phyloP scores from a whole-genome alignment of 1,140 invertebrate species.

The Nephila pilipes region DNA sequence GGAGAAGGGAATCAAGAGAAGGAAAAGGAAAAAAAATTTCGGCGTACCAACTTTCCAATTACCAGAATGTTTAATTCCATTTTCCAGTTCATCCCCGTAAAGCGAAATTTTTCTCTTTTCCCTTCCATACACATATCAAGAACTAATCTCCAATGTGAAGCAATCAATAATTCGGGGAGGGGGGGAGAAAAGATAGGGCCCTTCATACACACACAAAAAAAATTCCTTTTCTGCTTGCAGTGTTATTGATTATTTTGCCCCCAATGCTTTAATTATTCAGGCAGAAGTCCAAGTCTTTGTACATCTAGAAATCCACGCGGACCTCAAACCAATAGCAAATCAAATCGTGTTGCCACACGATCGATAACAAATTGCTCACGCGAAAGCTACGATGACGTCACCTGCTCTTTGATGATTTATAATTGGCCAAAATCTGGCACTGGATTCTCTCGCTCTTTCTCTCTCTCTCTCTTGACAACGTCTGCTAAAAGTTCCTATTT shows the following conservation, averaged over 20 bases:
- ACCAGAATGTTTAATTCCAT: constrained; percentile 77
- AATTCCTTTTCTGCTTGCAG: constrained; percentile 67
- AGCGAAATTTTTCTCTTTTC: constrained; percentile 65
- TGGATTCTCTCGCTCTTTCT: constrained; percentile 62
- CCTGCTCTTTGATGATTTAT: constrained; percentile 77
- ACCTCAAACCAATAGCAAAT: constrained; percentile 77
- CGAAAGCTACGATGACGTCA: constrained; percentile 77
- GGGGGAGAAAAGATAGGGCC: neutral
- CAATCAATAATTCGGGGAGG: constrained; percentile 67
- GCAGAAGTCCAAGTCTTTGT: constrained; percentile 76
- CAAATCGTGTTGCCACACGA: constrained; percentile 75
- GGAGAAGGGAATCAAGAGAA: neutral
- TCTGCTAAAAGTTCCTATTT: constrained; percentile 70
- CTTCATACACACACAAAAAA: constrained; percentile 36
- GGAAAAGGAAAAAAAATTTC: constrained; percentile 1
- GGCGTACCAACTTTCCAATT: constrained; percentile 74
- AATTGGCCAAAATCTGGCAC: constrained; percentile 77
- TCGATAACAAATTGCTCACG: constrained; percentile 77
- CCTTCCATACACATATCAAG: constrained; percentile 63
- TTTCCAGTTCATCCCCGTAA: constrained; percentile 76
- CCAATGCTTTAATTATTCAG: constrained; percentile 77
- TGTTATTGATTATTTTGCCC: constrained; percentile 77
- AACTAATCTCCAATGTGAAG: constrained; percentile 75
- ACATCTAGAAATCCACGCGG: constrained; percentile 70
- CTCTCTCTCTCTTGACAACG: constrained; percentile 59